Percentiles rank a stretch among this genome's conserved stretches.
Conservation (phyloP, 2,888 invertebrate genomes). For the Nematopogon swammerdamellus region DNA sequence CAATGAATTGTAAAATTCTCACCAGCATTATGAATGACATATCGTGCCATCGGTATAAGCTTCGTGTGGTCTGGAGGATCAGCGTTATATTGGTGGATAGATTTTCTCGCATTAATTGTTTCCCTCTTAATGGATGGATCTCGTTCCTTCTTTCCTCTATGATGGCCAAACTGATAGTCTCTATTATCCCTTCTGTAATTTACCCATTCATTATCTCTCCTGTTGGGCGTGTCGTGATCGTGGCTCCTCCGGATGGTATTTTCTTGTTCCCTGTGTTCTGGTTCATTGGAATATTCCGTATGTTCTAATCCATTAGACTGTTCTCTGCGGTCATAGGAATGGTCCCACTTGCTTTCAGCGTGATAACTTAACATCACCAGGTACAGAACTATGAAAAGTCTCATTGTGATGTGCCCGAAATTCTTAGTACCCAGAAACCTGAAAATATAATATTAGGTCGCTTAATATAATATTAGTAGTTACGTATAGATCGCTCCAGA, state of each 20-base stretch:
- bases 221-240: too few relatives aligned
- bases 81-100: conserved; percentile 6
- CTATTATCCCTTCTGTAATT: not conserved
- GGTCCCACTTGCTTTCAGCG: not conserved
- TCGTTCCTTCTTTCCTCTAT: not conserved
- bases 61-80: conserved; percentile 61
- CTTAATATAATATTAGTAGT: too few relatives aligned
- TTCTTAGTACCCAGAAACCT: too few relatives aligned
- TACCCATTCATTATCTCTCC: too few relatives aligned
- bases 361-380: not conserved
- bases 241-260: too few relatives aligned
- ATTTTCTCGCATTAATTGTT: not conserved
- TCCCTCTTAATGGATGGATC: not conserved
- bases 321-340: not conserved
- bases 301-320: too few relatives aligned
- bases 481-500: too few relatives aligned
- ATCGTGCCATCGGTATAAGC: conserved; percentile 67
- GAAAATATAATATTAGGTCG: too few relatives aligned
- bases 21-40: conserved; percentile 69
- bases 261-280: too few relatives aligned
- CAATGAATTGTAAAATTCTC: conserved; percentile 15
- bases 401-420: not conserved
- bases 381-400: not conserved
- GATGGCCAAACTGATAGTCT: not conserved
- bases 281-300: too few relatives aligned